phyloP scores from a whole-genome alignment of 2,797 vertebrate genomes.

The Rhynchonycteris naso region DNA sequence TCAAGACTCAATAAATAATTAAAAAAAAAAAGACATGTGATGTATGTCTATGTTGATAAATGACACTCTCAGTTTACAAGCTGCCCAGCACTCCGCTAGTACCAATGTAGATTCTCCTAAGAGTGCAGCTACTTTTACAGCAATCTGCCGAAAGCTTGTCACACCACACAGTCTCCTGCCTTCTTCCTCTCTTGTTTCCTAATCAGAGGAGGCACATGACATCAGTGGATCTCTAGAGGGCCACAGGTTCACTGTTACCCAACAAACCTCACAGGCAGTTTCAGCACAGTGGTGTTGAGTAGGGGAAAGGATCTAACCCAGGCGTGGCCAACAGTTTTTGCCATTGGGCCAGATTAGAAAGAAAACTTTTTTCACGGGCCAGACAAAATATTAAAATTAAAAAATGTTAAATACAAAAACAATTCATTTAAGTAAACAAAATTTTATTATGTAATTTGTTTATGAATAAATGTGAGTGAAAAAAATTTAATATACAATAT shows the following conservation, averaged over 20 bases:
- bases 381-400: too few species aligned
- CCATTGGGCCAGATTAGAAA: too few species aligned
- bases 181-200: background rate
- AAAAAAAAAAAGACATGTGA: too few species aligned
- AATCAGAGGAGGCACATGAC: background rate
- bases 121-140: background rate
- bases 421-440: too few species aligned
- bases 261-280: background rate
- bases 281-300: background rate
- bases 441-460: too few species aligned
- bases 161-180: background rate
- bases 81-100: background rate
- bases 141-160: background rate
- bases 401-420: too few species aligned
- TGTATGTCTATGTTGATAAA: background rate
- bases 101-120: background rate
- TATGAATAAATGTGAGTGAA: too few species aligned
- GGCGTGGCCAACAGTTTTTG: too few species aligned
- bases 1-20: too few species aligned
- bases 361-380: too few species aligned
- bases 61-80: background rate
- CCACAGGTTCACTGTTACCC: accelerated
- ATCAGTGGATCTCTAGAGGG: background rate
- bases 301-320: background rate
- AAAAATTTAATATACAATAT: too few species aligned